Percentiles rank a stretch among this genome's conserved stretches.
These are phyloP conservation scores for Steromphala cineraria DNA, from an alignment of 2,888 invertebrate species.

Conservation along the genomic window DNA sequence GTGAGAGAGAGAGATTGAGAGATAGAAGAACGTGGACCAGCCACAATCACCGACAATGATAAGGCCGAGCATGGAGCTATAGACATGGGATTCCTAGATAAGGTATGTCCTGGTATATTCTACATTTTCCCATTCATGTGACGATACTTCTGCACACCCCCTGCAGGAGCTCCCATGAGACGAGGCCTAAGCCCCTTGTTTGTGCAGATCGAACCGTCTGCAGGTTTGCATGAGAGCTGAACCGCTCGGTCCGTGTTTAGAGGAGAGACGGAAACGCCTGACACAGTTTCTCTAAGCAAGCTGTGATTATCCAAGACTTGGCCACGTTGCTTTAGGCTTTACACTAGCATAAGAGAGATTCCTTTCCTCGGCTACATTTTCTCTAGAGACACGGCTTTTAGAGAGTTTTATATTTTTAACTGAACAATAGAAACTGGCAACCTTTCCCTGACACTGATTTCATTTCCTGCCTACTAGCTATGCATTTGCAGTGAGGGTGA, in stretches of 20 bases:
- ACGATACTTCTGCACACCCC: not conserved
- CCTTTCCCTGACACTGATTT: too few relatives aligned
- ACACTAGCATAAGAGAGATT: too few relatives aligned
- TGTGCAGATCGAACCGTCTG: not conserved
- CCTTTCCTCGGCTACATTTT: too few relatives aligned
- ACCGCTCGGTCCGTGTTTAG: not conserved
- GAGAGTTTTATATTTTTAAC: too few relatives aligned
- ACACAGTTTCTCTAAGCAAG: not conserved
- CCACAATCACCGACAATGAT: not conserved
- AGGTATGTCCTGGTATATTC: not conserved
- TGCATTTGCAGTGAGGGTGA: too few relatives aligned
- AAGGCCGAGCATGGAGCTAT: not conserved
- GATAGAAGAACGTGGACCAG: not conserved
- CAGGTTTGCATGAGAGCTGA: not conserved
- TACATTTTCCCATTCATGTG: not conserved
- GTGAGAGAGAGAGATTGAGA: not conserved
- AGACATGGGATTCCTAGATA: slow-evolving; percentile 5
- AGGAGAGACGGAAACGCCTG: not conserved
- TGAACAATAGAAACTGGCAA: too few relatives aligned
- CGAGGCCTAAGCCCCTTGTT: not conserved
- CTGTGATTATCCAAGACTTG: not conserved
- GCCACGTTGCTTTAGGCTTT: not conserved
- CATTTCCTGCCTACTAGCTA: too few relatives aligned
- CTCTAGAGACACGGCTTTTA: too few relatives aligned
- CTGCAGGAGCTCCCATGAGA: not conserved